A percentile compares a stretch with the other conserved stretches of the same genome.
Evolutionary conservation across 2,113 vertebrate species (phyloP).

Genomic region (Dromaius novaehollandiae): DNA sequence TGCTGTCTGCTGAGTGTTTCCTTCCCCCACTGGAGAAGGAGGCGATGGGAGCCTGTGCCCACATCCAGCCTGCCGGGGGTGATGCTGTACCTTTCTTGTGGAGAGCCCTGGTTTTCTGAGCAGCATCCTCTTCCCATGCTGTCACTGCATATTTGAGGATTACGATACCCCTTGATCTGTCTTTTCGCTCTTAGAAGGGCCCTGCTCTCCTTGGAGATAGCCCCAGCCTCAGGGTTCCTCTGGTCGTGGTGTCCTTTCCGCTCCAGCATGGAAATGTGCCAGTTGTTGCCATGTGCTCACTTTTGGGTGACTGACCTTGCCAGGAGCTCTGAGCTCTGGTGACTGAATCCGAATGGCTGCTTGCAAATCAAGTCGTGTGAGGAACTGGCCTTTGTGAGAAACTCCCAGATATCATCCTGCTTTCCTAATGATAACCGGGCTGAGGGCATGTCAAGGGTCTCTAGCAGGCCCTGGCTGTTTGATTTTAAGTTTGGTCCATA

Average conservation of each 20-base stretch:
- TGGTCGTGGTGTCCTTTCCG: background rate
- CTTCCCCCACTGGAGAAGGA: background rate
- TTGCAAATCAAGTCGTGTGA: background rate
- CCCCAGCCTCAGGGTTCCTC: background rate
- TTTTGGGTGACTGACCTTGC: background rate
- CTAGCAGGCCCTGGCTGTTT: background rate
- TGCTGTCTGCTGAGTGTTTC: background rate
- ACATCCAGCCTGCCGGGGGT: background rate
- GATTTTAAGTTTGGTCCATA: background rate
- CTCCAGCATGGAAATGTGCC: background rate
- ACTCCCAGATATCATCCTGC: background rate
- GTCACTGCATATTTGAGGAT: background rate
- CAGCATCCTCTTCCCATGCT: background rate
- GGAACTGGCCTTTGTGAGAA: background rate
- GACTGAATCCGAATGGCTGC: background rate
- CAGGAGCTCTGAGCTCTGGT: background rate
- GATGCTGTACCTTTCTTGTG: background rate
- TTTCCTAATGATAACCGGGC: background rate
- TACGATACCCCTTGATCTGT: background rate
- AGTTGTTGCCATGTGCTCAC: background rate
- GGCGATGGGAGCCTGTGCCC: background rate
- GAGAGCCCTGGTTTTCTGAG: background rate
- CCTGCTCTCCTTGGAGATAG: background rate
- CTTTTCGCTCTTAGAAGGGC: background rate
- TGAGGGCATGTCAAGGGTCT: background rate